Base-by-base conservation (phyloP, 2,113 vertebrate genomes). In the Elanus axillaris region DNA sequence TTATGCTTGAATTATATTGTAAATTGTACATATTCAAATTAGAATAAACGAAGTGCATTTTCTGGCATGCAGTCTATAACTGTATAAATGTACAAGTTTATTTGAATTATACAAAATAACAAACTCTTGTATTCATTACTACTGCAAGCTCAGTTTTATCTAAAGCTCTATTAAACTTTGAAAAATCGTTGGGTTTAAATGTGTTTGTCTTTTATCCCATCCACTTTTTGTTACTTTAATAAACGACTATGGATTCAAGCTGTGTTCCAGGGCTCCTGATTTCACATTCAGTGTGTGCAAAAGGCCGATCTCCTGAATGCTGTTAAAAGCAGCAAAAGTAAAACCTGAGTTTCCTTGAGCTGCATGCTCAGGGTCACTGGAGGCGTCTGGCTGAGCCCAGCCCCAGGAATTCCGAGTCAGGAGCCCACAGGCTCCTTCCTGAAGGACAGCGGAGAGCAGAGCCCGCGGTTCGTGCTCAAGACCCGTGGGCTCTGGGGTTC, bases 121-220 rank as follows among this genome's bases (percentile, higher is more conserved):
- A 71, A 93, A 93, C 87, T 97, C 87, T 87, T 98, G 94, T 96
- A 97, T 91, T 95, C 93, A 91, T 96, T 71, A 94, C 48, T 94
- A 96, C 94, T 98, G 96, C 88, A 96, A 97, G 80, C 93, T 96
- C 86, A 92, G 86, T 97, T 98, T 98, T 97, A 97, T 93, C 91
- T 93, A 97, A 96, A 97, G 68, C 84, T 94, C 29, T 96, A 98
- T 97, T 98, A 97, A 98, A 98, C 84, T 97, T 98, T 93, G 66
- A 79, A 89, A 94, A 75, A 80, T 92, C 36, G 78, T 84, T 96
- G 43, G 27, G 76, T 97, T 97, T 97, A 88, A 91, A 90, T 73
- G 55, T 90, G 29, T 66, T 93, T 90, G 84, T 93, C 85, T 81
- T 92, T 95, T 94, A 4, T 62, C 63, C 32, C 1, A 12, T 13